A percentile compares a stretch with the other conserved stretches of the same genome.
These are phyloP conservation scores for Mactromeris polynyma DNA, from an alignment of 2,888 invertebrate species.

Conservation along the genomic window DNA sequence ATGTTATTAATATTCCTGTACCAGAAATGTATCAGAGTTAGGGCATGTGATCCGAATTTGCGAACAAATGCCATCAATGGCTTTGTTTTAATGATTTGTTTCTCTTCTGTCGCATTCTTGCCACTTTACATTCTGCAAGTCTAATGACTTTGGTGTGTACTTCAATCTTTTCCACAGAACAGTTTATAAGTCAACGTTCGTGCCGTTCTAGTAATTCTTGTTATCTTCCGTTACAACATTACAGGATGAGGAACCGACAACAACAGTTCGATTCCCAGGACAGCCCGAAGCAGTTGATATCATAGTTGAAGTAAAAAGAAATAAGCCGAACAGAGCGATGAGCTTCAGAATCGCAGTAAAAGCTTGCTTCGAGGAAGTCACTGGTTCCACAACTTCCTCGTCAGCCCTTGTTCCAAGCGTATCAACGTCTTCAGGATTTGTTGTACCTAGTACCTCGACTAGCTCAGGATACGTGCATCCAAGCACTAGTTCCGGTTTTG, in stretches of 20 bases:
- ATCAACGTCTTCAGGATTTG: background rate
- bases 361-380: conserved; percentile 31
- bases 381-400: background rate
- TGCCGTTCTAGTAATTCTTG: no score
- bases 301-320: conserved; percentile 25
- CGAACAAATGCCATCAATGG: no score
- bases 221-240: background rate
- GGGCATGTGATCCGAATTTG: no score
- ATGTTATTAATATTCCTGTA: no score
- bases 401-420: background rate
- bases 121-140: no score
- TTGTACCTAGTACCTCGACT: background rate
- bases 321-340: background rate
- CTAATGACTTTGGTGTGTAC: no score
- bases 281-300: conserved; percentile 28
- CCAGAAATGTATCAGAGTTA: no score
- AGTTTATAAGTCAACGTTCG: no score
- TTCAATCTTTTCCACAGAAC: no score
- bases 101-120: no score
- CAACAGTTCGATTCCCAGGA: conserved; percentile 26
- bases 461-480: background rate
- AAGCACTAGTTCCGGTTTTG: no score
- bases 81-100: no score
- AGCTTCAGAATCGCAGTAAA: conserved; percentile 25
- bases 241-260: conserved; percentile 13